Evolutionary conservation across 1,140 invertebrate genomes (phyloP), one percentile per base, ranked within the genome.

Genomic region (Gryllus bimaculatus): DNA sequence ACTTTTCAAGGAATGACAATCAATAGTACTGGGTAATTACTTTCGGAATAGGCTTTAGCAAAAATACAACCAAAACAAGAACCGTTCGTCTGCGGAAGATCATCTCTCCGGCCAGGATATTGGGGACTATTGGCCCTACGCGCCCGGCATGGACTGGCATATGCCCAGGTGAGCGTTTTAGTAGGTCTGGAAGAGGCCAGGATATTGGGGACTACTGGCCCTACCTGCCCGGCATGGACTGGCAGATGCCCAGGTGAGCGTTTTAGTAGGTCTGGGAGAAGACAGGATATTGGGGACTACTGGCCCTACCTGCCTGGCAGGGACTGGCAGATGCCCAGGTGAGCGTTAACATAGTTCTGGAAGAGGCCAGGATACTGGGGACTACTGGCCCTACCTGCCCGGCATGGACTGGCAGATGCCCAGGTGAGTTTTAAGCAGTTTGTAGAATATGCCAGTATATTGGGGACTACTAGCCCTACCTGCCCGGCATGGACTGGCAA

Each of bases 111-210:
- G 89, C 93, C 48, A 90, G 91, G 79, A 94, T 97, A 86, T 85
- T 96, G 86, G 90, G 0, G 88, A 91, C 82, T 93, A 93, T 83
- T 91, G 93, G 89, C 91, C 91, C 0, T 89, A 91, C 84, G 83
- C 94, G 66, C 92, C 93, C 1, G 91, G 90, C 47, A 92, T 95
- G 89, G 91, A 94, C 81, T 94, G 93, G 93, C 89, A 93, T 81
- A 88, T 91, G 82, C 92, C 90, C 12, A 88, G 75, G 79, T 91
- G 88, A 87, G 83, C 82, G 12, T n/a, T n/a, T n/a, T n/a, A n/a
- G n/a, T n/a, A n/a, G n/a, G 89, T 93, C 49, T 90, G 91, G 79
- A 94, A 97, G 86, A 85, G 96, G 76, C 86, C 90, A 0, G 88
- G 91, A 82, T 93, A 93, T 83, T 39, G 26, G 26, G 26, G 26